phyloP scores from a whole-genome alignment of 2,113 vertebrate genomes.

The Dicerorhinus sumatrensis region DNA sequence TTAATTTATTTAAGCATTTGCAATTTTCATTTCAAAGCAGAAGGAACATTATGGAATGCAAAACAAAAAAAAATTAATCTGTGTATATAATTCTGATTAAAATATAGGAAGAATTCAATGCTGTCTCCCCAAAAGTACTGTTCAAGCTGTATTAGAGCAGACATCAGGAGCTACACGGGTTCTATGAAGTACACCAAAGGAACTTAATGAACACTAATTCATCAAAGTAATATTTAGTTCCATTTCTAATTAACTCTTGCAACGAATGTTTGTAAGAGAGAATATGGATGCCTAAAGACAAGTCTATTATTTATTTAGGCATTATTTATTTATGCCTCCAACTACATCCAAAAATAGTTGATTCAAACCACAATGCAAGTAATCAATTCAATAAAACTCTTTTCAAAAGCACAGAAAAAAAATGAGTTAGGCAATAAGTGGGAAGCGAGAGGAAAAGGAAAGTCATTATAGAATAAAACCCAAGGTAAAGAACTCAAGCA shows the following conservation, averaged over 20 bases:
- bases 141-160: conserved; percentile 32
- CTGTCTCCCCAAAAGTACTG: conserved; percentile 32
- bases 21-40: conserved; percentile 67
- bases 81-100: conserved; percentile 63
- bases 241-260: conserved; percentile 72
- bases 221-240: conserved; percentile 78
- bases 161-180: neutral
- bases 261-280: conserved; percentile 60
- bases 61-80: conserved; percentile 63
- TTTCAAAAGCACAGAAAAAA: conserved; percentile 67
- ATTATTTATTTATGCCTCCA: conserved; percentile 73
- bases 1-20: conserved; percentile 77
- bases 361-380: conserved; percentile 68
- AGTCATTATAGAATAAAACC: conserved; percentile 56
- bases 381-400: conserved; percentile 73
- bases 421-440: conserved; percentile 9
- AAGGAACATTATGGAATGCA: conserved; percentile 64
- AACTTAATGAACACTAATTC: conserved; percentile 71
- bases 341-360: conserved; percentile 65
- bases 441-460: conserved; percentile 53
- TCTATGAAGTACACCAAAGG: conserved; percentile 50
- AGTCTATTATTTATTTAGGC: conserved; percentile 75
- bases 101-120: conserved; percentile 46
- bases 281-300: conserved; percentile 66
- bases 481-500: neutral